Base-by-base conservation (phyloP, 2,888 invertebrate genomes). In the Andricus curvator region DNA sequence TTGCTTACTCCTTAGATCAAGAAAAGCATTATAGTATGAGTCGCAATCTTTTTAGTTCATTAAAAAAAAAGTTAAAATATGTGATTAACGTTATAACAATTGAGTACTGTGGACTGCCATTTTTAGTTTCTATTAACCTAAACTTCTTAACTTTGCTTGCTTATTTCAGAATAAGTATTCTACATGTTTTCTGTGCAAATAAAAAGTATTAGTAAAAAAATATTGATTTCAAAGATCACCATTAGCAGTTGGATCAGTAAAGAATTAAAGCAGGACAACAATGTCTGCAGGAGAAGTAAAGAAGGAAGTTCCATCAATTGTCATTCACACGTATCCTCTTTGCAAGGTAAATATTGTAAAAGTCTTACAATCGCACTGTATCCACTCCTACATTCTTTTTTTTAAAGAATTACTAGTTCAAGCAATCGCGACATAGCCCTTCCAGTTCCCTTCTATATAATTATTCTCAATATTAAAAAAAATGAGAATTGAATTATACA, bases 241-340 rank as follows among this genome's bases (percentile, higher is more conserved):
- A 20, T 51, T 20, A 51, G 6, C 20, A 5, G 20, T 20, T 8
- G 20, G 51, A 8, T 44, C 13, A 8, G 51, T 8, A 20, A 20
- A 51, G 22, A 62, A 11, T 62, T 22, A 62, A 62, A 13, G 11
- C 11, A 62, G 13, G 22, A 15, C 17, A 83, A 85, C 64, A 8
- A 89, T 90, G 89, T 85, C 87, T 62, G 93, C 93, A 67, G 93
- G 93, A 15, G 94, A 93, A 62, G 93, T 94, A 77, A 96, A 96
- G 90, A 96, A 96, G 94, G 85, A 86, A 68, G 81, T 84, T 80
- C 81, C 86, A 11, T 48, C 80, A n/a, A 56, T 85, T 64, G 94
- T 96, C 78, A 93, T 96, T 81, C 96, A 97, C 89, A 96, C 96
- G 4, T 97, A 98, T 94, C 97, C 98, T 60, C 93, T 98, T 80